Evolutionary conservation across 2,113 vertebrate genomes (phyloP).

Genomic region (Pipra filicauda): DNA sequence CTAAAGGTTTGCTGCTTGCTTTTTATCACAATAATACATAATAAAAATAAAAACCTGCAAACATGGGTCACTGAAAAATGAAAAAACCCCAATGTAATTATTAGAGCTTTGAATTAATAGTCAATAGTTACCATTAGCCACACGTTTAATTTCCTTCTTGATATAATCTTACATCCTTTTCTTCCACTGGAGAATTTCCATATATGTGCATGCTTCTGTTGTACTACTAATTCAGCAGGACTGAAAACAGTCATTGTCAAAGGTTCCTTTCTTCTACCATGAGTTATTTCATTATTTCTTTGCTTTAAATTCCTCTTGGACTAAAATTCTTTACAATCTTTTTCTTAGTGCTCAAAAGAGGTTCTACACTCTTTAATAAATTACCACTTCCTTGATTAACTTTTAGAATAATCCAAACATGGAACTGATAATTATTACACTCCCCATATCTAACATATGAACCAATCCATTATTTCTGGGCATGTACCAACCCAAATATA

Average conservation of each 20-base stretch:
- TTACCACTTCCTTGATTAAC: neutral
- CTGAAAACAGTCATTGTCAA: neutral
- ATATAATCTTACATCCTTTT: neutral
- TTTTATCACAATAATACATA: neutral
- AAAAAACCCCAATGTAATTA: neutral
- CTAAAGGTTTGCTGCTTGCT: neutral
- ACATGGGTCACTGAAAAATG: neutral
- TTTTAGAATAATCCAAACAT: neutral
- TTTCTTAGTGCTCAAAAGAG: neutral
- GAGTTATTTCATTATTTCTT: neutral
- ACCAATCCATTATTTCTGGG: neutral
- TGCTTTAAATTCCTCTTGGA: neutral
- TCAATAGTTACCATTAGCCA: neutral
- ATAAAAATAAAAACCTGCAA: neutral
- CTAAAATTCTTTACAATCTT: neutral
- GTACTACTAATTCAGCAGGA: neutral
- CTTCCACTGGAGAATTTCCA: neutral
- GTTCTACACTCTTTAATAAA: neutral
- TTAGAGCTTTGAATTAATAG: neutral
- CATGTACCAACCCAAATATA: neutral
- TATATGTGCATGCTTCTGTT: neutral
- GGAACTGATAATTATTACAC: neutral
- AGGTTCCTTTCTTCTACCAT: neutral
- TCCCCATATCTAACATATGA: neutral
- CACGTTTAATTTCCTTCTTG: conserved; percentile 2